phyloP scores from a whole-genome alignment of 2,888 invertebrate species.

The Drosophila acutilabella region DNA sequence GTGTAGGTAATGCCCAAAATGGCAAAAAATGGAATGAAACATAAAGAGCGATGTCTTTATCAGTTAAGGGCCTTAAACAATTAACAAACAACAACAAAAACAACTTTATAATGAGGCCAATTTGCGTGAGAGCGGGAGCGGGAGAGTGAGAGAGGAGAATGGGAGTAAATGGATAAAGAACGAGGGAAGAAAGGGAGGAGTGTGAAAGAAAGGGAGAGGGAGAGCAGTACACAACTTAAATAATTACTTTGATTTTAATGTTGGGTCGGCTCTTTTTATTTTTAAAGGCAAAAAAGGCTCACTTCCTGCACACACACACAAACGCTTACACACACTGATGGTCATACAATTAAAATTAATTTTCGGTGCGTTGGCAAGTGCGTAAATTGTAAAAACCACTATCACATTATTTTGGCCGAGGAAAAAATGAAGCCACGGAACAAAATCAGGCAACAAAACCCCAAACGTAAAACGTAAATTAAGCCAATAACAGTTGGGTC shows the following conservation, averaged over 20 bases:
- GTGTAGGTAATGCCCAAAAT: conserved; percentile 14
- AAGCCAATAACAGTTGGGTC: conserved; percentile 67
- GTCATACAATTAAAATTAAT: conserved; percentile 74
- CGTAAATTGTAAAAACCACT: conserved; percentile 79
- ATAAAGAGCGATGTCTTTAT: conserved; percentile 62
- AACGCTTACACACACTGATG: conserved; percentile 16
- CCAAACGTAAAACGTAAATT: conserved; percentile 73
- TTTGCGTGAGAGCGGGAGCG: conserved; percentile 51
- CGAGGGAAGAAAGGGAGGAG: conserved; percentile 12
- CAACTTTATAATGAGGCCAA: conserved; percentile 68
- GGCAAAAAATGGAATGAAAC: conserved; percentile 15
- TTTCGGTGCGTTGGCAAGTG: conserved; percentile 70
- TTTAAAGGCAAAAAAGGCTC: conserved; percentile 16
- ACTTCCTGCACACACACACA: conserved; percentile 17
- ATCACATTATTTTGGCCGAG: conserved; percentile 73
- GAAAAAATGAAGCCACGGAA: conserved; percentile 37
- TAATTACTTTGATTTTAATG: conserved; percentile 79
- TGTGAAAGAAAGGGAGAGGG: conserved; percentile 5
- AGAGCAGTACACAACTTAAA: conserved; percentile 60
- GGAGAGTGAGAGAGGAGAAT: conserved; percentile 3
- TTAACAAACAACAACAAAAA: conserved; percentile 67
- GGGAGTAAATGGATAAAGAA: neutral
- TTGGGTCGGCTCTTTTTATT: conserved; percentile 24
- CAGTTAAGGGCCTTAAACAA: conserved; percentile 63
- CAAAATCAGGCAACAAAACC: conserved; percentile 55